phyloP scores from a whole-genome alignment of 2,888 invertebrate genomes.

The Aleiodes alternator region DNA sequence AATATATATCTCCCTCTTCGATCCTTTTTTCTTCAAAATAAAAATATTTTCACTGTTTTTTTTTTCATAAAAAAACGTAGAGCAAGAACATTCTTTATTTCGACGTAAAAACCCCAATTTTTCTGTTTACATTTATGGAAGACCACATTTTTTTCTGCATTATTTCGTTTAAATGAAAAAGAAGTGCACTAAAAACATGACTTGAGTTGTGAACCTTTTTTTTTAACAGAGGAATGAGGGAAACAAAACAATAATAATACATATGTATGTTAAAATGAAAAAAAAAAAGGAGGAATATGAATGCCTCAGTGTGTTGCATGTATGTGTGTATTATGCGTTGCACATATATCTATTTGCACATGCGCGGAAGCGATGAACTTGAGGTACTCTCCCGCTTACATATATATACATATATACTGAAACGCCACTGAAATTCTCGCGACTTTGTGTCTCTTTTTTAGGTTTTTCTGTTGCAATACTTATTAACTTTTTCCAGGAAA shows the following conservation, averaged over 20 bases:
- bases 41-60: neutral
- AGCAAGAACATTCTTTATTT: too few relatives aligned
- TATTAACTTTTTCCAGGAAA: neutral
- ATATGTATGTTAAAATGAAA: constrained; percentile 32
- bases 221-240: constrained; percentile 37
- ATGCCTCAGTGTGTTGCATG: constrained; percentile 56
- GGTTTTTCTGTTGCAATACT: constrained; percentile 10
- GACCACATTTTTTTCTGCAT: neutral
- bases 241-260: constrained; percentile 58
- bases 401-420: constrained; percentile 38
- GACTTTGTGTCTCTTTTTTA: constrained; percentile 33
- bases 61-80: neutral
- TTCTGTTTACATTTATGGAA: neutral
- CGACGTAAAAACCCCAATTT: too few relatives aligned
- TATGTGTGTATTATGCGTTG: constrained; percentile 56
- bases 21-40: constrained; percentile 7
- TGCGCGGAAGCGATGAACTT: constrained; percentile 72
- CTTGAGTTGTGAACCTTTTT: constrained; percentile 38
- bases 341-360: constrained; percentile 65
- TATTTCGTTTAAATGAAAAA: neutral
- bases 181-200: constrained; percentile 1
- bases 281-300: constrained; percentile 42
- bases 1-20: constrained; percentile 28
- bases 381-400: constrained; percentile 53
- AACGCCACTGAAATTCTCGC: constrained; percentile 35